Conservation (phyloP, 2,797 vertebrate genomes). For the Erpetoichthys calabaricus region DNA sequence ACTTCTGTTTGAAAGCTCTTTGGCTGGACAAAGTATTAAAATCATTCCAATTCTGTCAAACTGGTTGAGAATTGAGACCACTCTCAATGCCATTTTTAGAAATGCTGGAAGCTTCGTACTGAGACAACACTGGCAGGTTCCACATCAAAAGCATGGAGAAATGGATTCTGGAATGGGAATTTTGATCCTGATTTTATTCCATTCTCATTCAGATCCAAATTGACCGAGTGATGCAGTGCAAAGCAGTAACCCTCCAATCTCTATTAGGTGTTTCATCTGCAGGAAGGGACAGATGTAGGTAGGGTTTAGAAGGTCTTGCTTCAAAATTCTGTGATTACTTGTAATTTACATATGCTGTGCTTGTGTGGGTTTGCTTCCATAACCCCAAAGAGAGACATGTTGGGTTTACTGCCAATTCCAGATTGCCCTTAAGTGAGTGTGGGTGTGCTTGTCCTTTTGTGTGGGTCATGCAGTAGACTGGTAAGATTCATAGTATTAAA, state of each 20-base stretch:
- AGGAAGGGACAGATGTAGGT: neutral
- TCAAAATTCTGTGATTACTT: too few relatives aligned
- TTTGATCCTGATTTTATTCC: conserved; percentile 26
- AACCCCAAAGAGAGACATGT: too few relatives aligned
- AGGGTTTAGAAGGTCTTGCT: neutral
- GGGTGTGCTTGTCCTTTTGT: too few relatives aligned
- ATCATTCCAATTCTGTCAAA: conserved; percentile 25
- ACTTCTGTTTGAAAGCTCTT: conserved; percentile 23
- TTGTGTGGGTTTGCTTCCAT: too few relatives aligned
- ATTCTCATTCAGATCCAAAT: conserved; percentile 26
- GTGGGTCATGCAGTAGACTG: too few relatives aligned
- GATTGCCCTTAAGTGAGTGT: too few relatives aligned
- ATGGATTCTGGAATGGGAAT: conserved; percentile 23
- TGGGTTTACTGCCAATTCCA: too few relatives aligned
- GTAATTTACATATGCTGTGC: too few relatives aligned
- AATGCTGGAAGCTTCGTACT: neutral
- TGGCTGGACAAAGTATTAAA: conserved; percentile 22
- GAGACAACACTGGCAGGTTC: conserved; percentile 18
- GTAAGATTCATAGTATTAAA: too few relatives aligned
- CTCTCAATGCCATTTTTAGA: conserved; percentile 20
- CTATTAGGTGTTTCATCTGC: conserved; percentile 28
- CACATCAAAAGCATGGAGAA: conserved; percentile 5
- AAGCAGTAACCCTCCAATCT: conserved; percentile 27
- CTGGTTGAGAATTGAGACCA: conserved; percentile 20
- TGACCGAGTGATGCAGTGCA: conserved; percentile 21